phyloP scores from a whole-genome alignment of 2,888 invertebrate species.

The Noctua janthe region DNA sequence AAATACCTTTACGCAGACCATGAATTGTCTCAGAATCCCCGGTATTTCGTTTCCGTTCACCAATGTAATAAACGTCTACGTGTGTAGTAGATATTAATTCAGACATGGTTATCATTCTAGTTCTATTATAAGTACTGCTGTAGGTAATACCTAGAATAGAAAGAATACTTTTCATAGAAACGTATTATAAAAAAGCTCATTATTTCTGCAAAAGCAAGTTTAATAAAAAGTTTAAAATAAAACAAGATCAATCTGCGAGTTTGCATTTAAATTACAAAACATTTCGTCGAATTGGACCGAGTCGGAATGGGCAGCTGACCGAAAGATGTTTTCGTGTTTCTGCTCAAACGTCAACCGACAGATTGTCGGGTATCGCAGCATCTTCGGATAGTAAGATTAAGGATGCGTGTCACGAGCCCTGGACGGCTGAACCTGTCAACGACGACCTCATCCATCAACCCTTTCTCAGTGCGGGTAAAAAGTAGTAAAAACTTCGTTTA shows the following conservation, averaged over 20 bases:
- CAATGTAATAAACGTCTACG: conserved; percentile 60
- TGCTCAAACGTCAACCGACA: conserved; percentile 51
- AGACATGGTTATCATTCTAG: conserved; percentile 33
- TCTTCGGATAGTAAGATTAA: conserved; percentile 71
- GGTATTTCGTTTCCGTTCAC: conserved; percentile 72
- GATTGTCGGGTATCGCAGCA: conserved; percentile 65
- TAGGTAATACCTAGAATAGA: neutral
- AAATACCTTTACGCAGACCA: conserved; percentile 82
- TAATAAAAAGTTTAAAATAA: neutral
- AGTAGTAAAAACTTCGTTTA: conserved; percentile 62
- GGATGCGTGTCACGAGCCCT: conserved; percentile 81
- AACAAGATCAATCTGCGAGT: conserved; percentile 21
- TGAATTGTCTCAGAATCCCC: conserved; percentile 81
- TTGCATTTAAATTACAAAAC: conserved; percentile 45
- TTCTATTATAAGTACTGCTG: neutral
- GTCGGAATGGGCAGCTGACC: conserved; percentile 42
- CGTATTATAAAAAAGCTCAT: neutral
- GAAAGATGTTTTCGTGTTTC: conserved; percentile 46
- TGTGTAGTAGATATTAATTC: conserved; percentile 48
- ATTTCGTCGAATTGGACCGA: conserved; percentile 48
- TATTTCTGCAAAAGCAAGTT: neutral
- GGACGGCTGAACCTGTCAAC: conserved; percentile 79
- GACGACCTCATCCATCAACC: conserved; percentile 84
- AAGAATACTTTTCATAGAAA: neutral
- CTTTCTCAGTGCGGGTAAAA: conserved; percentile 70